Conservation (phyloP, 2,888 invertebrate genomes). For the Schrankia costaestrigalis region DNA sequence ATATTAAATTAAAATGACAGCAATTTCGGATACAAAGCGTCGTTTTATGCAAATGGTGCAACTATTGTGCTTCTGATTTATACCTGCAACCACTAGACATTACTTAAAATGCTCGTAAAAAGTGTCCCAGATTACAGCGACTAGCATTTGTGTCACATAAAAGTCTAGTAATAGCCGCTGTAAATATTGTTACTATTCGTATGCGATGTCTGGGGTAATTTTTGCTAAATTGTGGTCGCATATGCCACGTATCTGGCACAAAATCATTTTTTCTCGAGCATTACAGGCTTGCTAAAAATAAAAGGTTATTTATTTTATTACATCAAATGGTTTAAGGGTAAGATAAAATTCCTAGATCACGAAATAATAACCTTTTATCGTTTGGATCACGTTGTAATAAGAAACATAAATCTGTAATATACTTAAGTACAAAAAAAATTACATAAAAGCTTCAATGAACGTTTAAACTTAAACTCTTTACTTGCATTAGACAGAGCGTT, state of each 20-base stretch:
- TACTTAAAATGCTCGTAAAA: conserved; percentile 61
- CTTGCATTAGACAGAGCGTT: too few relatives aligned
- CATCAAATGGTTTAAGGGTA: conserved; percentile 17
- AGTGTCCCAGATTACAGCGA: conserved; percentile 51
- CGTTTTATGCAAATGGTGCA: conserved; percentile 56
- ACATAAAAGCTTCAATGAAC: too few relatives aligned
- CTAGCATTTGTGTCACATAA: conserved; percentile 54
- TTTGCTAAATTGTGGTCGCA: conserved; percentile 40
- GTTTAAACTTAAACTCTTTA: too few relatives aligned
- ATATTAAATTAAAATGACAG: conserved; percentile 57
- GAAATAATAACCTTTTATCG: too few relatives aligned
- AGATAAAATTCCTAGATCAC: conserved; percentile 30
- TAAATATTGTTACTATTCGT: conserved; percentile 50
- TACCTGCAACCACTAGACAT: conserved; percentile 43
- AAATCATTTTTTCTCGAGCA: conserved; percentile 27
- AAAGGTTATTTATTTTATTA: conserved; percentile 31
- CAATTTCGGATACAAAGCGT: conserved; percentile 47
- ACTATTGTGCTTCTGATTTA: conserved; percentile 56
- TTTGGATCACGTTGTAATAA: too few relatives aligned
- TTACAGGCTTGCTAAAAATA: conserved; percentile 31
- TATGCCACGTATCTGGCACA: conserved; percentile 27
- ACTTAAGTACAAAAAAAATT: too few relatives aligned
- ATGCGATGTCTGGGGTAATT: conserved; percentile 37
- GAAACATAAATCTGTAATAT: too few relatives aligned
- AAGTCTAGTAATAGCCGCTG: conserved; percentile 45